Percentiles rank a stretch among this genome's conserved stretches.
These are phyloP conservation scores for Rhingia campestris DNA, from an alignment of 2,888 invertebrate species.

Conservation along the genomic window DNA sequence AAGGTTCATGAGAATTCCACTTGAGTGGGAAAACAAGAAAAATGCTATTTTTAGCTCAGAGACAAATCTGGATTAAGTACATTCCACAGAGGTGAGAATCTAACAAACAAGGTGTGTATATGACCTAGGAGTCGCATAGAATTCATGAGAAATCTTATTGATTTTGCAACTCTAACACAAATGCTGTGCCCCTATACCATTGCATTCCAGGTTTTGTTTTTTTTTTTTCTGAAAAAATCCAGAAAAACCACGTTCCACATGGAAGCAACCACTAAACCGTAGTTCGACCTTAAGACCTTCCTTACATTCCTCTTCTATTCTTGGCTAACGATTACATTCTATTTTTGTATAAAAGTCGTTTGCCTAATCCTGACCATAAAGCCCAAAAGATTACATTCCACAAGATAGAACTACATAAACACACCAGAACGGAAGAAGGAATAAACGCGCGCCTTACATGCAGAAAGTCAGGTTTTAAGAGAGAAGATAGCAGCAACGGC, in stretches of 20 bases:
- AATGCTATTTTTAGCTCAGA: slow-evolving; percentile 69
- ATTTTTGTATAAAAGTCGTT: slow-evolving; percentile 43
- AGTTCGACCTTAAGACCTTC: slow-evolving; percentile 40
- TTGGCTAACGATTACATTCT: slow-evolving; percentile 19
- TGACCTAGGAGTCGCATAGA: neutral
- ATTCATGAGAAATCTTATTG: slow-evolving; percentile 26
- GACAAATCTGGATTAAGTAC: slow-evolving; percentile 49
- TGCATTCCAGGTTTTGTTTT: neutral
- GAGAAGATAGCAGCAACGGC: neutral
- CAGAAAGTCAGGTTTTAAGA: slow-evolving; percentile 36
- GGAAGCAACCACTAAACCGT: slow-evolving; percentile 16
- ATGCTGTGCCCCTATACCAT: neutral
- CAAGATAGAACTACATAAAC: slow-evolving; percentile 11
- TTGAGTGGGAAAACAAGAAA: slow-evolving; percentile 60
- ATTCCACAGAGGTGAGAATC: slow-evolving; percentile 67
- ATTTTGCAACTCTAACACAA: slow-evolving; percentile 2
- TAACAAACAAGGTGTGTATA: slow-evolving; percentile 22
- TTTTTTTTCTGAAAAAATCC: neutral
- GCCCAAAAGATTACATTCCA: slow-evolving; percentile 53
- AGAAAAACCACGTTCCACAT: slow-evolving; percentile 38
- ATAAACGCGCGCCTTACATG: slow-evolving; percentile 14
- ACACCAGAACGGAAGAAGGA: slow-evolving; percentile 25
- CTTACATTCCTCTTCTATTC: neutral
- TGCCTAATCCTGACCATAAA: slow-evolving; percentile 25
- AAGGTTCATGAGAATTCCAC: slow-evolving; percentile 60